A percentile compares a stretch with the other conserved stretches of the same genome.
phyloP scores from a whole-genome alignment of 2,113 vertebrate species.

The Eira barbara region DNA sequence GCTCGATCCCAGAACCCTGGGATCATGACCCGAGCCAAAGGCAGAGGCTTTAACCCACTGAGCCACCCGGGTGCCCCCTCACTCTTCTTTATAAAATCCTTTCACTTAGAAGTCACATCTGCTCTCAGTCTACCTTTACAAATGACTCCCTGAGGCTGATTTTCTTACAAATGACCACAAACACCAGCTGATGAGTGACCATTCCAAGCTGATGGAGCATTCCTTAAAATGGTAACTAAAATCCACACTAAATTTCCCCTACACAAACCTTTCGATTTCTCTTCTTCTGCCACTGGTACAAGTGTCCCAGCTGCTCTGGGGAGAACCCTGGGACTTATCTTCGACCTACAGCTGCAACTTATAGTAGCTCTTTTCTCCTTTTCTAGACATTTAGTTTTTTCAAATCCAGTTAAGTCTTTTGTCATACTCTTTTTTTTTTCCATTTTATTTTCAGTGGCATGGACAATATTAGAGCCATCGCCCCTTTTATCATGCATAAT shows the following conservation, averaged over 20 bases:
- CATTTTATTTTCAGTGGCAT: not conserved
- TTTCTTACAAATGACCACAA: not conserved
- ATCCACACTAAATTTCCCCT: not conserved
- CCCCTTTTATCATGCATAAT: not conserved
- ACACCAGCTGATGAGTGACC: not conserved
- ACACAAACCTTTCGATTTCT: not conserved
- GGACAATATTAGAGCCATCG: not conserved
- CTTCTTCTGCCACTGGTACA: not conserved
- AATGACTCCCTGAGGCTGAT: not conserved
- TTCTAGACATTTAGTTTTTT: not conserved
- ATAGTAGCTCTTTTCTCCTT: not conserved
- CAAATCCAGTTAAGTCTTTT: not conserved
- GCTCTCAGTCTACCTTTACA: not conserved
- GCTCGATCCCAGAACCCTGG: too few species aligned
- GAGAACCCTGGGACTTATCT: not conserved
- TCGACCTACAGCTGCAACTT: not conserved
- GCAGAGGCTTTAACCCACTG: too few species aligned
- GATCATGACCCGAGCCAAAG: too few species aligned
- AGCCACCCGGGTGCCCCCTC: too few species aligned
- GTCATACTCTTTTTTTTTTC: not conserved
- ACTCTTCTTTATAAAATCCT: not conserved
- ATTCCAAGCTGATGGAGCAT: not conserved
- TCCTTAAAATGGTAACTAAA: not conserved
- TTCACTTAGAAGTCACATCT: not conserved
- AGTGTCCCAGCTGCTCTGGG: not conserved